Evolutionary conservation across 2,113 vertebrate species (phyloP).

Genomic region (Kobus ellipsiprymnus): DNA sequence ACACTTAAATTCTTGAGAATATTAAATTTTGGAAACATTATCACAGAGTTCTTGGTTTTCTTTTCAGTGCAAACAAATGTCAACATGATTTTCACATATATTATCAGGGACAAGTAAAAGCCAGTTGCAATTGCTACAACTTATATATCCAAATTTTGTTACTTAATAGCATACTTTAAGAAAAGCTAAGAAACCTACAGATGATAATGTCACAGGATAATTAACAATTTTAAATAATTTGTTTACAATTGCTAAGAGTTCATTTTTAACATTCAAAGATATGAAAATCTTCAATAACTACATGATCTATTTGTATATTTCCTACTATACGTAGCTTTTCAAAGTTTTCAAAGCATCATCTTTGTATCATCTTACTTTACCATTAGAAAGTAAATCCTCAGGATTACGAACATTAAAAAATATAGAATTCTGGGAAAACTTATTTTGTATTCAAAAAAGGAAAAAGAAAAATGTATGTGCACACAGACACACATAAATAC

Average conservation of each 20-base stretch:
- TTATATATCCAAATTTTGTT: not conserved
- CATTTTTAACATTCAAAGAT: not conserved
- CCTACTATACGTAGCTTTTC: not conserved
- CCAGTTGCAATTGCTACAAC: not conserved
- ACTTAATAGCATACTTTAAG: not conserved
- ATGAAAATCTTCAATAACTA: not conserved
- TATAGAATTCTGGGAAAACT: not conserved
- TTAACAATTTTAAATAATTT: not conserved
- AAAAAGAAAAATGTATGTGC: not conserved
- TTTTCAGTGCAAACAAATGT: not conserved
- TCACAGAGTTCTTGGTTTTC: not conserved
- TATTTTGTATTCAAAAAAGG: not conserved
- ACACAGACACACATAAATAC: not conserved
- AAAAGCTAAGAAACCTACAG: not conserved
- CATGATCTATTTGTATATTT: not conserved
- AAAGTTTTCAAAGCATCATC: not conserved
- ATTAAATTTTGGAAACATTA: conserved; percentile 12
- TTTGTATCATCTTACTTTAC: not conserved
- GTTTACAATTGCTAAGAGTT: not conserved
- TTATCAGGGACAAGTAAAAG: not conserved
- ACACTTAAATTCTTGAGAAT: not conserved
- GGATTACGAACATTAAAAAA: not conserved
- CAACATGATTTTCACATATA: not conserved
- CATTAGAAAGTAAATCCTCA: conserved; percentile 13
- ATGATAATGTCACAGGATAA: not conserved